Conservation (phyloP, 2,888 invertebrate species). For the Drosophila lutescens region DNA sequence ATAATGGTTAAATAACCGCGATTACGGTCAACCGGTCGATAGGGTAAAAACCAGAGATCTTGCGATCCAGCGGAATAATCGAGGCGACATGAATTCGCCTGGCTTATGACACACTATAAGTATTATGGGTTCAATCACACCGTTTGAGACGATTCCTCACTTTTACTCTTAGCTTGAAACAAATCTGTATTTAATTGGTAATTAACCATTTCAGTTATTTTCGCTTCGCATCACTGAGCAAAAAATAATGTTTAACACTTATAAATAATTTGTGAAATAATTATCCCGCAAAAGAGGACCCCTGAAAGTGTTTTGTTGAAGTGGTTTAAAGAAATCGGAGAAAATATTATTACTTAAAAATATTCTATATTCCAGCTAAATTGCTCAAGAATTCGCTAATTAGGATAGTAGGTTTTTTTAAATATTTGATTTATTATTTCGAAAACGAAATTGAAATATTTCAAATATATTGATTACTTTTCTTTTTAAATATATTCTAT, state of each 20-base stretch:
- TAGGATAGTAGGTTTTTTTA: no score
- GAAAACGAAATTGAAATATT: no score
- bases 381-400: no score
- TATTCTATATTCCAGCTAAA: no score
- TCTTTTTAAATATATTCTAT: no score
- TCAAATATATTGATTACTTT: no score
- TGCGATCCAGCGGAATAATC: no score
- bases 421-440: no score
- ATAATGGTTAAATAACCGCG: constrained; percentile 7
- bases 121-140: background rate
- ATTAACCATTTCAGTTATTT: background rate
- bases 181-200: background rate
- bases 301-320: background rate
- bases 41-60: constrained; percentile 6
- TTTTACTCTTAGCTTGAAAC: background rate
- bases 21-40: constrained; percentile 25
- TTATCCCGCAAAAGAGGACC: no score
- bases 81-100: background rate
- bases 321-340: no score
- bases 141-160: background rate
- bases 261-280: no score
- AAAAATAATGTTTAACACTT: background rate
- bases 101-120: background rate
- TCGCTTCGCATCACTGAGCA: background rate
- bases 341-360: no score